Conservation (phyloP, 2,888 invertebrate genomes). For the Periphyllus acericola region DNA sequence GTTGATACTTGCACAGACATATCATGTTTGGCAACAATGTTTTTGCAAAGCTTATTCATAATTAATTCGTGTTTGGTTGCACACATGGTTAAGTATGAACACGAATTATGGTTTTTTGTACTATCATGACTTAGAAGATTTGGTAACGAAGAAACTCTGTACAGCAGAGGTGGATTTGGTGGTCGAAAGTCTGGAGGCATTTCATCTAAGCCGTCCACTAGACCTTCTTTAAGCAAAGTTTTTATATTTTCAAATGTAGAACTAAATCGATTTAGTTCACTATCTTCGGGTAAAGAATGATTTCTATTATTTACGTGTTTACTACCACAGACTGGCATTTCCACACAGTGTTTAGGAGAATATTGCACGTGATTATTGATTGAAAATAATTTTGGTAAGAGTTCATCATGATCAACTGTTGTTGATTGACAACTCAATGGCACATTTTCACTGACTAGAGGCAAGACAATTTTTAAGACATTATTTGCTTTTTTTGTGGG, state of each 20-base stretch:
- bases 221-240: slow-evolving; percentile 78
- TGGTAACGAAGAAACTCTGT: slow-evolving; percentile 77
- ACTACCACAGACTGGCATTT: slow-evolving; percentile 6
- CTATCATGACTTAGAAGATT: slow-evolving; percentile 68
- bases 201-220: slow-evolving; percentile 70
- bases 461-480: slow-evolving; percentile 54
- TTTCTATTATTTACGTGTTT: slow-evolving; percentile 48
- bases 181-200: slow-evolving; percentile 72
- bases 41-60: slow-evolving; percentile 55
- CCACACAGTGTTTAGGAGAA: slow-evolving; percentile 15
- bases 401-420: neutral
- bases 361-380: slow-evolving; percentile 26
- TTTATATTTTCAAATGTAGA: slow-evolving; percentile 82
- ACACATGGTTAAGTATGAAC: slow-evolving; percentile 57
- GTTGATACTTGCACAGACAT: slow-evolving; percentile 63
- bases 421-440: slow-evolving; percentile 21
- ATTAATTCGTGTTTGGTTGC: slow-evolving; percentile 58
- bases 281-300: slow-evolving; percentile 46
- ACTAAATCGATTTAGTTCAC: slow-evolving; percentile 77
- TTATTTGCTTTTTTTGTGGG: slow-evolving; percentile 41
- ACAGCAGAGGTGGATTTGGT: slow-evolving; percentile 72
- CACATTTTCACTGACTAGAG: slow-evolving; percentile 59
- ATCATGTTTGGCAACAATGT: slow-evolving; percentile 62
- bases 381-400: slow-evolving; percentile 1
- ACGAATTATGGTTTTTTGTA: slow-evolving; percentile 58